A percentile compares a stretch with the other conserved stretches of the same genome.
Evolutionary conservation across 2,113 vertebrate genomes (phyloP).

Genomic region (Cavia aperea): DNA sequence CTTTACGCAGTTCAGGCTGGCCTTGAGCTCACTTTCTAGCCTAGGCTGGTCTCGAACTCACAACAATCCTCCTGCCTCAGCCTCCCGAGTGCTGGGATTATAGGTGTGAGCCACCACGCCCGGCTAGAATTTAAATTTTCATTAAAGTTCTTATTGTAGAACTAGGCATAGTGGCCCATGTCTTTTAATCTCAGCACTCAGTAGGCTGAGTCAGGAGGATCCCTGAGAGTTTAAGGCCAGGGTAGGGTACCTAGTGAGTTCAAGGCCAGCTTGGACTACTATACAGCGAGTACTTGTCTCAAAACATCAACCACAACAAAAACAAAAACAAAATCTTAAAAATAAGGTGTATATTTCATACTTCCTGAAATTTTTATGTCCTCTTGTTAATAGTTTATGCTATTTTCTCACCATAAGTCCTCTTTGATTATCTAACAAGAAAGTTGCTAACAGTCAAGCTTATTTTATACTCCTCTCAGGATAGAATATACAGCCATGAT

Average conservation of each 20-base stretch:
- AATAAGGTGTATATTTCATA: slow-evolving; percentile 9
- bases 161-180: too few species aligned
- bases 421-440: slow-evolving; percentile 21
- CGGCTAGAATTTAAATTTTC: slow-evolving; percentile 18
- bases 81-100: too few species aligned
- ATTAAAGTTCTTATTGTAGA: slow-evolving; percentile 6
- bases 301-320: neutral
- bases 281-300: neutral
- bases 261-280: neutral
- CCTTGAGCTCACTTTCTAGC: too few species aligned
- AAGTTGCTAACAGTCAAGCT: slow-evolving; percentile 30
- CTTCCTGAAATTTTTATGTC: slow-evolving; percentile 12
- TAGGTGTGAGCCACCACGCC: too few species aligned
- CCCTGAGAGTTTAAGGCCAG: neutral
- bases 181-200: neutral
- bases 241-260: neutral
- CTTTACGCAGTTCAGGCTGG: too few species aligned
- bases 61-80: too few species aligned
- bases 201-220: neutral
- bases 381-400: slow-evolving; percentile 34
- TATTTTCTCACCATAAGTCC: neutral
- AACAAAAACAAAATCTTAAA: neutral
- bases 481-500: neutral
- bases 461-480: neutral
- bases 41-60: too few species aligned